Conservation (phyloP, 2,888 invertebrate species). For the Hipparchia semele region DNA sequence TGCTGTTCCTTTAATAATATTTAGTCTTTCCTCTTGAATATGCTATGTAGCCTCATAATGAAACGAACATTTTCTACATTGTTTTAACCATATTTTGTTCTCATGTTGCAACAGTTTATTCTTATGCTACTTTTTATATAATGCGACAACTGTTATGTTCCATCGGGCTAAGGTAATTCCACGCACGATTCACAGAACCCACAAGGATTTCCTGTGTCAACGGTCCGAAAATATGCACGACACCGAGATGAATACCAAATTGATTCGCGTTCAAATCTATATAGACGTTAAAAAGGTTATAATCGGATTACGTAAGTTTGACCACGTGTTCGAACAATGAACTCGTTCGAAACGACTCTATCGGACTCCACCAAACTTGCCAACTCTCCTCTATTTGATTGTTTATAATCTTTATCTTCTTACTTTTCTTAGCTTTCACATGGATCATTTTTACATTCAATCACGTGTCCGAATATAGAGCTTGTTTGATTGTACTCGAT, state of each 20-base stretch:
- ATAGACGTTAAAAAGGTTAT: background rate
- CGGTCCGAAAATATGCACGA: constrained; percentile 22
- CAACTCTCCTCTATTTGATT: background rate
- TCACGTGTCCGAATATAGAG: too few species aligned
- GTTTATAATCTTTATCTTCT: background rate
- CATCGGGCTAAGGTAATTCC: constrained; percentile 14
- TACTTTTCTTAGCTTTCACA: too few species aligned
- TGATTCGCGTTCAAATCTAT: background rate
- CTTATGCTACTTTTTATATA: constrained; percentile 10
- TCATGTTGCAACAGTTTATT: background rate
- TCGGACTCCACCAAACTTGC: background rate
- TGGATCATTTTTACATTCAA: too few species aligned
- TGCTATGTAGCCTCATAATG: background rate
- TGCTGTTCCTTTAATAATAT: background rate
- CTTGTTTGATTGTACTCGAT: too few species aligned
- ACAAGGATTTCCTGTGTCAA: constrained; percentile 26
- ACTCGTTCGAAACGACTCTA: too few species aligned
- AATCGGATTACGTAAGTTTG: too few species aligned
- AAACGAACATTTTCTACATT: constrained; percentile 1
- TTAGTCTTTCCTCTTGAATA: background rate
- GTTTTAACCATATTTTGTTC: background rate
- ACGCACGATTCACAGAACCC: constrained; percentile 16
- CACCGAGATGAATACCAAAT: constrained; percentile 24
- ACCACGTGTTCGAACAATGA: too few species aligned
- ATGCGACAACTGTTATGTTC: constrained; percentile 5